These are phyloP conservation scores for Eurytoma californica DNA, from an alignment of 2,888 invertebrate species.

Conservation along the genomic window DNA sequence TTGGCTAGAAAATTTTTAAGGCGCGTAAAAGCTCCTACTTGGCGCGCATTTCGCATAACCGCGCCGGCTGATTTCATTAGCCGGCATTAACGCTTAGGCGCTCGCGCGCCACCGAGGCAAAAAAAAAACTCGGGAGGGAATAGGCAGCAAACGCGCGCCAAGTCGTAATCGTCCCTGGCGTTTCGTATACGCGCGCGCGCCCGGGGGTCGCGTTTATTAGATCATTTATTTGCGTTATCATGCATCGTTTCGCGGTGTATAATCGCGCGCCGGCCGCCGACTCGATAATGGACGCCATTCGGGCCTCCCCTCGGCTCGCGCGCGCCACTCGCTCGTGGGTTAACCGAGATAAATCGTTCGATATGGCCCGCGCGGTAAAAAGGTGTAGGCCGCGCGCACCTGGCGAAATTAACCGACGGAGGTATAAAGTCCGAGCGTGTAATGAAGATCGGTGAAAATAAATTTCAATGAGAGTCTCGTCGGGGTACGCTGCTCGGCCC, in stretches of 20 bases:
- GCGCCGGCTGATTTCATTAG: constrained; percentile 30
- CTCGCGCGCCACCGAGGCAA: neutral
- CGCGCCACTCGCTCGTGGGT: neutral
- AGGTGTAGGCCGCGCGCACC: neutral
- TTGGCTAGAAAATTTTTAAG: neutral
- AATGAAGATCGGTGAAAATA: constrained; percentile 7
- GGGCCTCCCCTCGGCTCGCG: too few relatives aligned
- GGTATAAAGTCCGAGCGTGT: neutral
- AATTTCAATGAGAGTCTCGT: neutral
- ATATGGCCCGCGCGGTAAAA: constrained; percentile 1
- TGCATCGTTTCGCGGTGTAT: constrained; percentile 25
- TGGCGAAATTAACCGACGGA: neutral
- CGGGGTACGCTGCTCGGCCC: too few relatives aligned
- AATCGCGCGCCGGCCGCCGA: constrained; percentile 9
- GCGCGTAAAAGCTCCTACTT: neutral
- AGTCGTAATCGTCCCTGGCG: constrained; percentile 35
- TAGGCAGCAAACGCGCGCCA: constrained; percentile 23
- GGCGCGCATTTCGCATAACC: constrained; percentile 13
- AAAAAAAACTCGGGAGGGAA: neutral
- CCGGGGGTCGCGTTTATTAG: constrained; percentile 32
- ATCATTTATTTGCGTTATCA: constrained; percentile 51
- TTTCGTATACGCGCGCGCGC: constrained; percentile 13
- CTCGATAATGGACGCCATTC: constrained; percentile 36
- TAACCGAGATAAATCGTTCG: constrained; percentile 42
- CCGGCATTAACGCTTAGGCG: constrained; percentile 7